A percentile compares a stretch with the other conserved stretches of the same genome.
These are phyloP conservation scores for Drosophila burlai DNA, from an alignment of 1,140 invertebrate genomes.

Conservation along the genomic window DNA sequence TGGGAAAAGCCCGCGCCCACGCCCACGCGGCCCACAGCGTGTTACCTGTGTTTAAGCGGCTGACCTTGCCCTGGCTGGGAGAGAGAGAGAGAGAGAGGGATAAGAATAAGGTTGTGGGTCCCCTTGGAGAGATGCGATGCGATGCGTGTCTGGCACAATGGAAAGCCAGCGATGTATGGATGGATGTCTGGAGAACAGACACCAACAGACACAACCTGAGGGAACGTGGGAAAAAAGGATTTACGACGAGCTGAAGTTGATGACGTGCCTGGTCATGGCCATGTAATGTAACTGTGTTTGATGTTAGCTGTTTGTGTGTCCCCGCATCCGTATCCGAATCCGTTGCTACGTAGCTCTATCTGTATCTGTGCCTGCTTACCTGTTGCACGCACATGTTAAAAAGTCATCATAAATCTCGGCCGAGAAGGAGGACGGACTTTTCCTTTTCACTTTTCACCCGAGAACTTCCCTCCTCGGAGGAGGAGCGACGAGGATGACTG, in stretches of 20 bases:
- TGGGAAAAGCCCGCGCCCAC: slow-evolving; percentile 52
- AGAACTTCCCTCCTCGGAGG: slow-evolving; percentile 1
- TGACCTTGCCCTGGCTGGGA: slow-evolving; percentile 47
- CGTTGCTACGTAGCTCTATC: slow-evolving; percentile 26
- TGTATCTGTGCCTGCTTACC: slow-evolving; percentile 57
- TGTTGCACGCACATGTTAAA: slow-evolving; percentile 79
- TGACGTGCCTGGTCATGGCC: slow-evolving; percentile 69
- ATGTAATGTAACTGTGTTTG: slow-evolving; percentile 53
- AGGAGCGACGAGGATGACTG: slow-evolving; percentile 34
- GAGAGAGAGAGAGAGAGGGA: neutral
- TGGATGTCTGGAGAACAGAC: slow-evolving; percentile 17
- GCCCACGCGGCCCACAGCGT: slow-evolving; percentile 38
- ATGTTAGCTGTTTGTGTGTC: slow-evolving; percentile 14
- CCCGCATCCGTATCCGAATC: slow-evolving; percentile 11
- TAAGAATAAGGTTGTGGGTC: slow-evolving; percentile 14
- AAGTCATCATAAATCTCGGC: slow-evolving; percentile 82
- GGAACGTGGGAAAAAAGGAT: slow-evolving; percentile 84
- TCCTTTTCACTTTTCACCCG: slow-evolving; percentile 65
- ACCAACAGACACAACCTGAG: slow-evolving; percentile 29
- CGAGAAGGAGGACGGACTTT: slow-evolving; percentile 21
- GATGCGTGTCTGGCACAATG: slow-evolving; percentile 59
- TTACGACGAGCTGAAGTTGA: slow-evolving; percentile 58
- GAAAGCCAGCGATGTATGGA: slow-evolving; percentile 34
- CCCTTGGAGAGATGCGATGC: slow-evolving; percentile 16
- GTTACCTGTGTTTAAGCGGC: slow-evolving; percentile 34